Conservation (phyloP, 2,113 vertebrate genomes). For the Crotophaga sulcirostris region DNA sequence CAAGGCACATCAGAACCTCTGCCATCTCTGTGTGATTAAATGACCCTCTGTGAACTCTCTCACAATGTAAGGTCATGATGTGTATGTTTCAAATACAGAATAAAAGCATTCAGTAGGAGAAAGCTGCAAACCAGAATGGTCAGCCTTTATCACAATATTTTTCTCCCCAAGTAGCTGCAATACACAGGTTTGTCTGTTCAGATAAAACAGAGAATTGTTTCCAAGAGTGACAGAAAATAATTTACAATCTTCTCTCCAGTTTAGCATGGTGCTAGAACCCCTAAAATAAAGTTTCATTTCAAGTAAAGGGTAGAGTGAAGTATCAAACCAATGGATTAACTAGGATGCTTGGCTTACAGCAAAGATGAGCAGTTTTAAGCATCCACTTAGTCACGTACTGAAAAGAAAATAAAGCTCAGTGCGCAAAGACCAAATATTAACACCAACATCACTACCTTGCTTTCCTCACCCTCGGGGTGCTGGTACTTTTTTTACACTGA, state of each 20-base stretch:
- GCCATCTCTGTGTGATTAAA: neutral
- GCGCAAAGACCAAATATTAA: neutral
- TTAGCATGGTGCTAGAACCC: neutral
- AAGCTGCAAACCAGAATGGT: neutral
- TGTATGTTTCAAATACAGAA: neutral
- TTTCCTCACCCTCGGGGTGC: neutral
- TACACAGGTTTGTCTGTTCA: neutral
- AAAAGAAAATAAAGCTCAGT: neutral
- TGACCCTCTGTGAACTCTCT: neutral
- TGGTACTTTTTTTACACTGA: neutral
- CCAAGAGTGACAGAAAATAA: neutral
- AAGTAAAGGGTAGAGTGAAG: neutral
- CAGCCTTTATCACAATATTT: neutral
- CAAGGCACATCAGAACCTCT: neutral
- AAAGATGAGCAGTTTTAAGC: neutral
- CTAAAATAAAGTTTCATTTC: neutral
- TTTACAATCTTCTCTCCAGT: neutral
- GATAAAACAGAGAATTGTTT: neutral
- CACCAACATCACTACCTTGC: neutral
- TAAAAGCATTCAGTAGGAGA: neutral
- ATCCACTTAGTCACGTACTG: neutral
- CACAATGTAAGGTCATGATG: neutral
- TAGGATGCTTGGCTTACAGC: neutral
- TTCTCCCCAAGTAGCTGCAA: neutral
- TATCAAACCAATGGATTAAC: fast-evolving